phyloP scores from a whole-genome alignment of 2,797 vertebrate genomes.

The Euphonia xanthogaster region DNA sequence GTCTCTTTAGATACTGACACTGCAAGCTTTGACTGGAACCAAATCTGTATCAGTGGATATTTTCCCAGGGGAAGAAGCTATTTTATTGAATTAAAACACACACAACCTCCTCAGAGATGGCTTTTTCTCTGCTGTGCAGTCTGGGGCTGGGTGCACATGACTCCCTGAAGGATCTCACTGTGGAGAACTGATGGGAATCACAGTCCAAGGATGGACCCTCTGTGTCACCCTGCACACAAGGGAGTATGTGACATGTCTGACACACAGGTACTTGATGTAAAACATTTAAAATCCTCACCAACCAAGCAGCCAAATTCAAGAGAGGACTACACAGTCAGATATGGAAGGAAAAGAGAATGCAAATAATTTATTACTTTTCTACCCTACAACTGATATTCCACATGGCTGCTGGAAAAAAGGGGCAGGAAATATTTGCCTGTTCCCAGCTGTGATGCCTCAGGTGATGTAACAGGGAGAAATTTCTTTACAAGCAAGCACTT shows the following conservation, averaged over 20 bases:
- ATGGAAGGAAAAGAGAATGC: not conserved
- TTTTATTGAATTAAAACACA: not conserved
- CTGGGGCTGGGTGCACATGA: not conserved
- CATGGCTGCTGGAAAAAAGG: not conserved
- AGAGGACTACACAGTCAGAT: not conserved
- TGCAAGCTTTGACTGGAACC: not conserved
- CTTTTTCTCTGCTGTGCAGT: not conserved
- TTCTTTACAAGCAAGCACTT: not conserved
- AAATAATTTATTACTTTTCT: not conserved
- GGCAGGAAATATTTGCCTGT: not conserved
- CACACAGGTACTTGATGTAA: not conserved
- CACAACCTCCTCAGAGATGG: not conserved
- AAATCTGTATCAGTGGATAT: not conserved
- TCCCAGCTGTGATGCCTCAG: not conserved
- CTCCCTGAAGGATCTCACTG: not conserved
- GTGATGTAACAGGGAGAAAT: not conserved
- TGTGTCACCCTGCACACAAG: not conserved
- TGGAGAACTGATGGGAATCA: not conserved
- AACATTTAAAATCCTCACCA: not conserved
- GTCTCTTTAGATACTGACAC: slow-evolving; percentile 15
- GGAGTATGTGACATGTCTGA: not conserved
- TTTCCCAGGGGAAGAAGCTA: slow-evolving; percentile 51
- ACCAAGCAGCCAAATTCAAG: not conserved
- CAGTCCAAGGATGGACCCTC: not conserved
- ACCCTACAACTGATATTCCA: not conserved